Evolutionary conservation across 1,140 invertebrate species (phyloP), one percentile per base, ranked within the genome.

Genomic region (Zaprionus gabonicus): DNA sequence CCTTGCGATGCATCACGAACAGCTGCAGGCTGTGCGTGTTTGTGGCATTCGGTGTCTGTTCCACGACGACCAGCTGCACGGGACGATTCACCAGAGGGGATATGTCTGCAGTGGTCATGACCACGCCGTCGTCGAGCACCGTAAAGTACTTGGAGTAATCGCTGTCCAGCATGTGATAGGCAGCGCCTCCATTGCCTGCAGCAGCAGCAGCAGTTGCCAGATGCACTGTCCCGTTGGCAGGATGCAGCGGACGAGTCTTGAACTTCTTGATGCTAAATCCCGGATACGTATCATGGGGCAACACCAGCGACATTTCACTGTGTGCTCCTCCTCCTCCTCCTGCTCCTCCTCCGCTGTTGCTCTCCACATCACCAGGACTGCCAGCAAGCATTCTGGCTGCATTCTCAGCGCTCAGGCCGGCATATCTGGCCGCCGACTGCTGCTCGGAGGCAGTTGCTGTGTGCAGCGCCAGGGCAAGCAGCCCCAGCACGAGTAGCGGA

Each of bases 81-180:
- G 96, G 96, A 51, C 95, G 94, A 88, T 97, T 96, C 28, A 97
- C 94, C n/a, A 98, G 92, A 4, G 97, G 96, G 25, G 95, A 95
- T 4, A 98, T 93, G 79, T 97, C 97, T 3, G 96, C 95, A 2
- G 97, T 98, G 17, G 97, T 98, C 97, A 98, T 98, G 9, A 98
- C 95, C 51, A 98, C 94, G 25, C 97, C 97, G 92, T 97, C 96
- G 58, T 96, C 95, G n/a, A 98, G 94, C 34, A 98, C 95, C 1
- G 97, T 96, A 91, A 98, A 98, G 90, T 96, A 98, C 58, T 96
- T 95, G 12, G 96, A 96, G 91, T 95, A 97, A 53, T 95, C 96
- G 23, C 95, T 96, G 75, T 97, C 96, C 76, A 97, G 64, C 83
- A 92, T 91, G 65, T 92, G 91, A 69, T 92, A 91, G 44, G 86